Evolutionary conservation across 2,797 vertebrate genomes (phyloP), one percentile per base, ranked within the genome.

Genomic region (Sylvilagus floridanus): DNA sequence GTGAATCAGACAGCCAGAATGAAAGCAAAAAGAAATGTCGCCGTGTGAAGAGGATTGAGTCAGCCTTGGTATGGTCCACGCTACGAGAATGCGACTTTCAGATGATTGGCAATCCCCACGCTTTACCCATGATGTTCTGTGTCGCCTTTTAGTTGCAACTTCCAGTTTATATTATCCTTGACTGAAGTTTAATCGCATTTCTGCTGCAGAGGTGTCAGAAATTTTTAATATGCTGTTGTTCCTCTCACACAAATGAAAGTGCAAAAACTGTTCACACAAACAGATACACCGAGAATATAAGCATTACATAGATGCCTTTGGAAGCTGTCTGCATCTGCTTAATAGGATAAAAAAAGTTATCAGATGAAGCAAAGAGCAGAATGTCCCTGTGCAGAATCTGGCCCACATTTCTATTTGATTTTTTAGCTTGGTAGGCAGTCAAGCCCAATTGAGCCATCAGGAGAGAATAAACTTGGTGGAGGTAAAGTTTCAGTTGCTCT

Each of bases 281-380:
- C 73, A 68, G 71, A 91, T 77, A 65, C 63, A 54, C 35, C 12
- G 42, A 42, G 66, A 32, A 69, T 57, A 10, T 30, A 47, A 81
- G 66, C 26, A 7, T 42, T 24, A n/a, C 6, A 1, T 60, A 32
- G 75, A 88, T 73, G 87, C 35, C 37, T 85, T 72, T 9, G 0
- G 57, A 52, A 63, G 60, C 85, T 42, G 71, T 30, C n/a, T 87
- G 86, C 94, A 88, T 97, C 93, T 96, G 96, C 90, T 75, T 95
- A 93, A 91, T 89, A 65, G 88, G 86, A 60, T 82, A 82, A 88
- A 88, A 62, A 62, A 93, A 32, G 92, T 91, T 78, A 91, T 68
- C 83, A 78, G 90, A 82, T 12, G 63, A 96, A 68, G 57, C n/a
- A 3, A 54, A 79, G 84, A 90, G 68, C 35, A 26, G 37, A 42